phyloP scores from a whole-genome alignment of 2,113 vertebrate genomes.

The Lepus americanus region DNA sequence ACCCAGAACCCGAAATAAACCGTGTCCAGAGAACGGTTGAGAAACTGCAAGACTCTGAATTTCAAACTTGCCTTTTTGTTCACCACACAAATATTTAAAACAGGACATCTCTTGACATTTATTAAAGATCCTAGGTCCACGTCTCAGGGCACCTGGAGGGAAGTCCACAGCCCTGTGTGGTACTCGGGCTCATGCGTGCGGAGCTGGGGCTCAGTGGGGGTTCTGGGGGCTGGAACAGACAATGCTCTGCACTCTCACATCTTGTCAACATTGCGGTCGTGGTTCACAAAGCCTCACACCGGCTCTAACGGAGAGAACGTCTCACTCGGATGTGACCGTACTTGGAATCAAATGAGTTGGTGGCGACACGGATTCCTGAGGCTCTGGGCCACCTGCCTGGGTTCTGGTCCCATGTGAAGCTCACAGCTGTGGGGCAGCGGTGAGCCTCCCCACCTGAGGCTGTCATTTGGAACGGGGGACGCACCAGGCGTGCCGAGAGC shows the following conservation, averaged over 20 bases:
- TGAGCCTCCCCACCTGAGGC: neutral
- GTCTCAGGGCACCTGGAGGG: too few species aligned
- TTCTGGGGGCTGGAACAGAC: neutral
- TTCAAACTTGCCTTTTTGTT: neutral
- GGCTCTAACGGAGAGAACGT: neutral
- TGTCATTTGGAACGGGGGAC: neutral
- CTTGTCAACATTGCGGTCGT: neutral
- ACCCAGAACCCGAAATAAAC: neutral
- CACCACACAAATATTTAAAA: conserved; percentile 8
- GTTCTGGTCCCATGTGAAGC: neutral
- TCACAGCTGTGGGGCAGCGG: neutral
- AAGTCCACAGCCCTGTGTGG: too few species aligned
- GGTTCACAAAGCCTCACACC: neutral
- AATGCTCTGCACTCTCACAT: neutral
- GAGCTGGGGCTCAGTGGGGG: too few species aligned
- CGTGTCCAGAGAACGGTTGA: neutral
- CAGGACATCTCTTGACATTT: conserved; percentile 6
- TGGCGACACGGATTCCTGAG: neutral
- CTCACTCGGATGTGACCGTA: neutral
- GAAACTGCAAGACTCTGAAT: conserved; percentile 6
- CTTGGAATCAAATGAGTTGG: neutral
- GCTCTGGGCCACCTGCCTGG: neutral
- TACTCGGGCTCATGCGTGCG: too few species aligned
- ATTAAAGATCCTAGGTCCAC: neutral
- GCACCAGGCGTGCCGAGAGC: too few species aligned